These are phyloP conservation scores for Torymus aiolomorphi DNA, from an alignment of 2,888 invertebrate species.

Conservation along the genomic window DNA sequence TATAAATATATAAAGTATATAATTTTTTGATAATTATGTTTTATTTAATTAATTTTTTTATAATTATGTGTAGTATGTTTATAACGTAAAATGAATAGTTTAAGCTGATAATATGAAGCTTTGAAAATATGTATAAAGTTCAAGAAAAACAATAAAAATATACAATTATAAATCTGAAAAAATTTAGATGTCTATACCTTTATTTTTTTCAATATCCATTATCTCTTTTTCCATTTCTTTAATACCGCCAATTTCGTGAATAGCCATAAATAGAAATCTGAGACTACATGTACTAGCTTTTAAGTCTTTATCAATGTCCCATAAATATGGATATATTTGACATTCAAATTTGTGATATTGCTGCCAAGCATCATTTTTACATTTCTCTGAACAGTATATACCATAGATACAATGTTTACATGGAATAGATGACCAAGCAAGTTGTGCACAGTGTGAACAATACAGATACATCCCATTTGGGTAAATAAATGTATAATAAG, in stretches of 20 bases:
- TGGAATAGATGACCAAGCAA: constrained; percentile 79
- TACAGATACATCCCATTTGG: constrained; percentile 78
- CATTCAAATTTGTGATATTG: constrained; percentile 89
- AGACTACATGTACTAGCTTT: constrained; percentile 64
- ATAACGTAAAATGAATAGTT: too few relatives aligned
- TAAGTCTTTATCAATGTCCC: constrained; percentile 75
- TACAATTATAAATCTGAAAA: too few relatives aligned
- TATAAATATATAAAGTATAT: too few relatives aligned
- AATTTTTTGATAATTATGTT: too few relatives aligned
- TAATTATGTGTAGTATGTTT: too few relatives aligned
- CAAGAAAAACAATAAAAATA: too few relatives aligned
- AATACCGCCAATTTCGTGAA: constrained; percentile 73
- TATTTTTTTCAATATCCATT: constrained; percentile 63
- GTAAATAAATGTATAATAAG: constrained; percentile 79
- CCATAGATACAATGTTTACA: constrained; percentile 81
- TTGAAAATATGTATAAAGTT: too few relatives aligned
- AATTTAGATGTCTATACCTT: constrained; percentile 49
- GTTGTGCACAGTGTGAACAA: constrained; percentile 83
- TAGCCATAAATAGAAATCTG: constrained; percentile 8
- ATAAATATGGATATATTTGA: constrained; percentile 63
- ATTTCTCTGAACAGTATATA: constrained; percentile 82
- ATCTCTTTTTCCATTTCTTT: not conserved
- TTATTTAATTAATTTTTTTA: too few relatives aligned
- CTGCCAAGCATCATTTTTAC: constrained; percentile 80
- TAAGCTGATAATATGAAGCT: too few relatives aligned